phyloP scores from a whole-genome alignment of 2,113 vertebrate genomes.

The Pollachius pollachius region DNA sequence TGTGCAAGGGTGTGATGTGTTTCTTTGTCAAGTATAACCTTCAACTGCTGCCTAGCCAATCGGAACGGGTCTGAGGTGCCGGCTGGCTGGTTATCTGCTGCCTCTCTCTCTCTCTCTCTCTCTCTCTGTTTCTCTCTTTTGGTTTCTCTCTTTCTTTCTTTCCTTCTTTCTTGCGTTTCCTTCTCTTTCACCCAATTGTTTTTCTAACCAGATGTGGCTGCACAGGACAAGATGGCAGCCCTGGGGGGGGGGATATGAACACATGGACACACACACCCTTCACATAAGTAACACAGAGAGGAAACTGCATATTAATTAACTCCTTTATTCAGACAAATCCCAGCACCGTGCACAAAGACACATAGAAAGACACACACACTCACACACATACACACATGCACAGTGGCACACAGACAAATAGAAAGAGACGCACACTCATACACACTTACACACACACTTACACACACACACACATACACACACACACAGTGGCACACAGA shows the following conservation, averaged over 20 bases:
- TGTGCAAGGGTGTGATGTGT: slow-evolving; percentile 48
- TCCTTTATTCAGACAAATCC: too few species aligned
- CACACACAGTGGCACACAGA: too few species aligned
- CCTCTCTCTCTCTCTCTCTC: background rate
- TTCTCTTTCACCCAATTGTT: slow-evolving; percentile 18
- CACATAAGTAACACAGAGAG: too few species aligned
- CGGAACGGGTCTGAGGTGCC: slow-evolving; percentile 57
- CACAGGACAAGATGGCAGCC: slow-evolving; percentile 27
- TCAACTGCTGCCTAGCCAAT: slow-evolving; percentile 64
- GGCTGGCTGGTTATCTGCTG: slow-evolving; percentile 45
- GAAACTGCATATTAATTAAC: too few species aligned
- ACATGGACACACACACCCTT: too few species aligned
- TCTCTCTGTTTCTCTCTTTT: slow-evolving; percentile 4
- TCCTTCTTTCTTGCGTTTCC: background rate
- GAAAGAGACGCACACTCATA: too few species aligned
- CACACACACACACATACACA: too few species aligned
- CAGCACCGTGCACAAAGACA: too few species aligned
- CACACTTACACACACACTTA: too few species aligned
- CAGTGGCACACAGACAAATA: too few species aligned
- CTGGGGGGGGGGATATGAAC: slow-evolving; percentile 17
- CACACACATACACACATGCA: too few species aligned
- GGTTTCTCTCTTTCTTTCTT: background rate
- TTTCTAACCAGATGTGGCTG: slow-evolving; percentile 22
- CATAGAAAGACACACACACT: too few species aligned
- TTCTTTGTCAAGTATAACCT: slow-evolving; percentile 66